These are phyloP conservation scores for Bilobella aurantiaca DNA, from an alignment of 1,140 invertebrate species.

Conservation along the genomic window DNA sequence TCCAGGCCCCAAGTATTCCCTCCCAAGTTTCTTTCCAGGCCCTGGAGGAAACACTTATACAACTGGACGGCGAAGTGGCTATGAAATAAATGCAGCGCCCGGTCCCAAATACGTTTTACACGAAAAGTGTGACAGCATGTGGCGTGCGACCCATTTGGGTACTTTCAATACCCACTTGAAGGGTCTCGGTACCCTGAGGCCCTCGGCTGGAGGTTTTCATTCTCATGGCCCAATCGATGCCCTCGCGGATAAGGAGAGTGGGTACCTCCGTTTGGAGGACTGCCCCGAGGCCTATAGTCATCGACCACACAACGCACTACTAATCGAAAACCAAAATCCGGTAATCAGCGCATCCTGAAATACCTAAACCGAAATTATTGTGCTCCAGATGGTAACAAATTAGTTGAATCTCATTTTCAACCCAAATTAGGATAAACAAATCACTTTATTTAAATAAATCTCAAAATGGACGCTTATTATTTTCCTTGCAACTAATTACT, in stretches of 20 bases:
- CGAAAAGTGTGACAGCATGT: constrained; percentile 24
- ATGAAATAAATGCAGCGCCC: constrained; percentile 17
- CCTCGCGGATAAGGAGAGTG: constrained; percentile 6
- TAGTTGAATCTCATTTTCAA: no score
- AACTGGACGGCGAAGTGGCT: neutral
- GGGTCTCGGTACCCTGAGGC: constrained; percentile 14
- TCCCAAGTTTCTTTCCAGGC: neutral
- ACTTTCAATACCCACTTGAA: constrained; percentile 27
- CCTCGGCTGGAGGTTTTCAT: constrained; percentile 24
- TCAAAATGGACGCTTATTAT: neutral
- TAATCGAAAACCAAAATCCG: neutral
- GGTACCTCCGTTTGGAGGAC: constrained; percentile 12
- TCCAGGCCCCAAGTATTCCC: constrained; percentile 23
- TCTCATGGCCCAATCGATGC: constrained; percentile 14
- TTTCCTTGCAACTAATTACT: no score
- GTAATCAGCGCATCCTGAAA: no score
- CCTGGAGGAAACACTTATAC: constrained; percentile 4
- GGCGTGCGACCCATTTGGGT: constrained; percentile 24
- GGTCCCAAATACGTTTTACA: constrained; percentile 18
- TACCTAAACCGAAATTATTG: no score
- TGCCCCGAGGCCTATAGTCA: neutral
- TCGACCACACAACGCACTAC: neutral
- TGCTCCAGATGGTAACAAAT: no score
- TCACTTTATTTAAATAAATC: neutral
- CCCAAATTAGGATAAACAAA: no score